Evolutionary conservation across 2,888 invertebrate species (phyloP), one percentile per base, ranked within the genome.

Genomic region (Epirrhoe tristata): DNA sequence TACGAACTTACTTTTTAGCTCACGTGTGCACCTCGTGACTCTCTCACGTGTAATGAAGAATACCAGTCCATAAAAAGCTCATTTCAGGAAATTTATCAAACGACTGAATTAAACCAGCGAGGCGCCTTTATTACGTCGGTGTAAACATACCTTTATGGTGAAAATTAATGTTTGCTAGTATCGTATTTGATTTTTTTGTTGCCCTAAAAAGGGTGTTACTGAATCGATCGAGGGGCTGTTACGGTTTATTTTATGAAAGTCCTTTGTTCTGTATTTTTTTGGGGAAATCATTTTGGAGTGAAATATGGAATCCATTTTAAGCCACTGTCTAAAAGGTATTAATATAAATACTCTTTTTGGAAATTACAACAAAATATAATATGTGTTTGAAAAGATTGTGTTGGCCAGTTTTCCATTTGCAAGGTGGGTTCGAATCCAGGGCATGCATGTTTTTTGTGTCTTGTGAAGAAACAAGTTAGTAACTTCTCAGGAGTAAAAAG

Each of bases 61-160:
- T 43, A 12, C 8, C 1, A 8, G 39, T 12, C 39, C 12, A 12
- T 43, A 43, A 43, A 43, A 43, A 16, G 31, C 46, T 57, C 48
- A 61, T 61, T 61, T 55, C n/a, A 14, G 56, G 24, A 57, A 53
- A 53, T 57, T 46, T 58, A 63, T 58, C 34, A 63, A 53, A 53
- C 24, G 5, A 57, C 48, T 39, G 14, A 58, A 58, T 53, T 58
- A 58, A 58, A 57, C 34, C 2, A 17, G 32, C 54, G 56, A 61
- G 43, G 43, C 34, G 53, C 67, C 55, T 72, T 56, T 69, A 67
- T 69, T 64, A 65, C 62, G 43, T 57, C 62, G 48, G 66, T 69
- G 68, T 69, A 69, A 64, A 69, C 58, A 69, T 58, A 67, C 71
- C 62, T 71, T 69, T 69, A 67, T 67, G 60, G 52, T 51, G 69